A percentile compares a stretch with the other conserved stretches of the same genome.
phyloP scores from a whole-genome alignment of 23 tunicate genomes.

The Corella eumyota region DNA sequence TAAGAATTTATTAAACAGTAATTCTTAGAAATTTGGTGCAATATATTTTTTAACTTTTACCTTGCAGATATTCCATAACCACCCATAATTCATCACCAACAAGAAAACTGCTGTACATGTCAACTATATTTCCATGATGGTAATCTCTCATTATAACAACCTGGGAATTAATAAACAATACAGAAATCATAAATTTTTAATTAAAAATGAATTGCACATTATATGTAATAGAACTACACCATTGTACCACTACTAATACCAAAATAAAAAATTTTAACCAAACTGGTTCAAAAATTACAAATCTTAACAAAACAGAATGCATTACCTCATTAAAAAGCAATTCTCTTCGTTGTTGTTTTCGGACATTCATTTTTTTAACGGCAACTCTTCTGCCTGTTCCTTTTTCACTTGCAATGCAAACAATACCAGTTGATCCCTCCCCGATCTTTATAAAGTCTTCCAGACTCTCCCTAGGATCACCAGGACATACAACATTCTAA shows the following conservation, averaged over 20 bases:
- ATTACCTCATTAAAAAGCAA: slow-evolving; percentile 91
- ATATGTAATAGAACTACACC: no score
- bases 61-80: slow-evolving; percentile 96
- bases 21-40: no score
- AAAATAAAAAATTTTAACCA: no score
- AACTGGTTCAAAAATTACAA: no score
- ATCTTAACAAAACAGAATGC: no score
- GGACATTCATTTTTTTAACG: slow-evolving; percentile 91
- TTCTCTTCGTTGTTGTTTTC: slow-evolving; percentile 85
- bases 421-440: slow-evolving; percentile 90
- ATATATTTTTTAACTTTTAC: no score
- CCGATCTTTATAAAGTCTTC: slow-evolving; percentile 87
- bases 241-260: no score
- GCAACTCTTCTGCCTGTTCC: slow-evolving; percentile 85
- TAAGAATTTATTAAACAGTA: no score
- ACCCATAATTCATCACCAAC: slow-evolving; percentile 98
- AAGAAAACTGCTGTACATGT: slow-evolving; percentile 92
- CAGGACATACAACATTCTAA: slow-evolving; percentile 90
- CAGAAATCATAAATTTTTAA: no score
- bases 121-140: slow-evolving; percentile 92
- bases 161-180: slow-evolving; percentile 25
- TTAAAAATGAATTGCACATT: no score
- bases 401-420: slow-evolving; percentile 77
- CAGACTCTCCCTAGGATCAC: slow-evolving; percentile 89
- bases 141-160: slow-evolving; percentile 97